Conservation (phyloP, 2,888 invertebrate species). For the Drosophila phalerata region DNA sequence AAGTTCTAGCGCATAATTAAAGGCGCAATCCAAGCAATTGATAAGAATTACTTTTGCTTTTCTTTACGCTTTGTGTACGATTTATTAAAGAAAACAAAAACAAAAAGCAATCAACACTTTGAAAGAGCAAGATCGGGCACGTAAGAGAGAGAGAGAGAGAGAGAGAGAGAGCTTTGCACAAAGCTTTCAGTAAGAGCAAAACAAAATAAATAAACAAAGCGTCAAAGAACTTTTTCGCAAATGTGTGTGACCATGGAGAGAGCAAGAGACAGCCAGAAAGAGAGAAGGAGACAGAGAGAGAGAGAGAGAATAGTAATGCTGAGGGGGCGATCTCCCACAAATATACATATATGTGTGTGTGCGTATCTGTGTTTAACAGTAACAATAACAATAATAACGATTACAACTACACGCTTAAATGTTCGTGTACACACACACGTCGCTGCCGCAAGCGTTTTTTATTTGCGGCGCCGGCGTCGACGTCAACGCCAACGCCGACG, state of each 20-base stretch:
- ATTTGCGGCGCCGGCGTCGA: conserved; percentile 40
- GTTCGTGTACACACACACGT: conserved; percentile 26
- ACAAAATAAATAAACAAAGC: conserved; percentile 82
- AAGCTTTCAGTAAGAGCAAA: conserved; percentile 53
- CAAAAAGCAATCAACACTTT: conserved; percentile 5
- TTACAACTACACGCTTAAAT: conserved; percentile 55
- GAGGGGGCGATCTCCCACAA: conserved; percentile 28
- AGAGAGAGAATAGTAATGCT: conserved; percentile 5
- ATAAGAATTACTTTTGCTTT: conserved; percentile 79
- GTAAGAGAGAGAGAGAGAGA: conserved; percentile 6
- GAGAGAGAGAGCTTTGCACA: conserved; percentile 40
- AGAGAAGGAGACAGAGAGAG: neutral
- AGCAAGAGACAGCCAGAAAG: conserved; percentile 26
- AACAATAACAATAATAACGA: conserved; percentile 66
- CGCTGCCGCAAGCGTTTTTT: conserved; percentile 75
- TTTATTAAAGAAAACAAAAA: conserved; percentile 19
- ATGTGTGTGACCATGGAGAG: conserved; percentile 53
- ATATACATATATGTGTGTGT: conserved; percentile 9
- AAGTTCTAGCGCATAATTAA: conserved; percentile 58
- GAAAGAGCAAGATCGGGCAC: conserved; percentile 1
- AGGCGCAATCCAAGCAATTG: conserved; percentile 41
- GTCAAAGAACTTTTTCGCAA: conserved; percentile 83
- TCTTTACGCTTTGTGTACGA: conserved; percentile 48
- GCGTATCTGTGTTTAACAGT: conserved; percentile 24
- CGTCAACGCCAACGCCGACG: conserved; percentile 1